phyloP scores from a whole-genome alignment of 2,797 vertebrate species.

The Calcarius lapponicus region DNA sequence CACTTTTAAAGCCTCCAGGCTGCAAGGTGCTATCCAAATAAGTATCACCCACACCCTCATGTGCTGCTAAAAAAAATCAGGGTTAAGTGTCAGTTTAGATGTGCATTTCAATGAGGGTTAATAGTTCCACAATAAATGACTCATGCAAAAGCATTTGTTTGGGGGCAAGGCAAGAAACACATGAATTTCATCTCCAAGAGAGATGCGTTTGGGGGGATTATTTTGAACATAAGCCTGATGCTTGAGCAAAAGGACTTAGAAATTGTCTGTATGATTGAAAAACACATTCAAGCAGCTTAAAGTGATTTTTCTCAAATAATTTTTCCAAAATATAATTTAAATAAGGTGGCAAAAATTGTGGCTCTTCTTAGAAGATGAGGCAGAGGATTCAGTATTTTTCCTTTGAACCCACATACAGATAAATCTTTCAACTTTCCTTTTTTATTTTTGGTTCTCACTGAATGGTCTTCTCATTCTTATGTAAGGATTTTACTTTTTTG shows the following conservation, averaged over 20 bases:
- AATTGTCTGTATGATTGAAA: background rate
- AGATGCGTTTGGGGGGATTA: background rate
- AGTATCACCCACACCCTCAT: constrained; percentile 21
- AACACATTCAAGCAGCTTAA: background rate
- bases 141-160: constrained; percentile 27
- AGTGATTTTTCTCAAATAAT: background rate
- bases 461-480: background rate
- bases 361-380: background rate
- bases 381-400: background rate
- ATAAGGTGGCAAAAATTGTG: background rate
- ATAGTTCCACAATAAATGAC: constrained; percentile 21
- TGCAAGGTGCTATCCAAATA: constrained; percentile 45
- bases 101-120: constrained; percentile 62
- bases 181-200: background rate
- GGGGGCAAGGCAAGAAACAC: background rate
- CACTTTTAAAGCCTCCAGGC: constrained; percentile 23
- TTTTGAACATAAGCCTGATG: background rate
- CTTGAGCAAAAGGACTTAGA: background rate
- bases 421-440: background rate
- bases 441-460: background rate
- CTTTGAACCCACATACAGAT: background rate
- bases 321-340: background rate
- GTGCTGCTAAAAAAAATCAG: constrained; percentile 23
- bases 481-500: background rate
- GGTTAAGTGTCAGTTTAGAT: constrained; percentile 46